A percentile compares a stretch with the other conserved stretches of the same genome.
Evolutionary conservation across 1,140 invertebrate genomes (phyloP).

Genomic region (Nephila pilipes): DNA sequence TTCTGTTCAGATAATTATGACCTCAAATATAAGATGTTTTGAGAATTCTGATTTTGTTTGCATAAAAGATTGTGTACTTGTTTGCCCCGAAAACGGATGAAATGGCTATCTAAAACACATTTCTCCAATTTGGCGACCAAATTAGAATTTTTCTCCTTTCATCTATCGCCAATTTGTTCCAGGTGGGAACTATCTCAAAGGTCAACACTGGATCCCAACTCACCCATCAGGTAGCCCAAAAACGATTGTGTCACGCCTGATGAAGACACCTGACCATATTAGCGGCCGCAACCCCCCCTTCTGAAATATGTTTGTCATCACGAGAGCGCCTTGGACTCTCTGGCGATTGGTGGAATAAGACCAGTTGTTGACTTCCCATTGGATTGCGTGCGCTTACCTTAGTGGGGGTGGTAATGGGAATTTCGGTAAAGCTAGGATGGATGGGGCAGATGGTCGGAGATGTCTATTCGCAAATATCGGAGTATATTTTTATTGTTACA

Average conservation of each 20-base stretch:
- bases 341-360: constrained; percentile 19
- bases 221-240: constrained; percentile 47
- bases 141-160: not conserved
- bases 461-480: constrained; percentile 62
- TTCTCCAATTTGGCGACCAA: not conserved
- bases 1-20: no score
- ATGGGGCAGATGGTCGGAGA: constrained; percentile 49
- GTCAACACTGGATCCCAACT: constrained; percentile 32
- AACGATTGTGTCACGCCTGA: constrained; percentile 71
- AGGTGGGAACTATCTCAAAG: constrained; percentile 54
- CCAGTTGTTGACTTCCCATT: constrained; percentile 66
- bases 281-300: constrained; percentile 52
- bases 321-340: not conserved
- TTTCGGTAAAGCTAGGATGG: constrained; percentile 33
- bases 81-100: no score
- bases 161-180: not conserved
- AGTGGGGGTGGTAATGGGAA: constrained; percentile 21
- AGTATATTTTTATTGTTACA: constrained; percentile 71
- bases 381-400: constrained; percentile 44
- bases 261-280: constrained; percentile 75
- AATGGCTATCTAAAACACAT: no score
- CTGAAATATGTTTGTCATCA: constrained; percentile 53
- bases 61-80: no score
- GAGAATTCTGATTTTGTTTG: no score
- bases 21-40: no score